phyloP scores from a whole-genome alignment of 2,113 vertebrate genomes.

The Dendropsophus ebraccatus region DNA sequence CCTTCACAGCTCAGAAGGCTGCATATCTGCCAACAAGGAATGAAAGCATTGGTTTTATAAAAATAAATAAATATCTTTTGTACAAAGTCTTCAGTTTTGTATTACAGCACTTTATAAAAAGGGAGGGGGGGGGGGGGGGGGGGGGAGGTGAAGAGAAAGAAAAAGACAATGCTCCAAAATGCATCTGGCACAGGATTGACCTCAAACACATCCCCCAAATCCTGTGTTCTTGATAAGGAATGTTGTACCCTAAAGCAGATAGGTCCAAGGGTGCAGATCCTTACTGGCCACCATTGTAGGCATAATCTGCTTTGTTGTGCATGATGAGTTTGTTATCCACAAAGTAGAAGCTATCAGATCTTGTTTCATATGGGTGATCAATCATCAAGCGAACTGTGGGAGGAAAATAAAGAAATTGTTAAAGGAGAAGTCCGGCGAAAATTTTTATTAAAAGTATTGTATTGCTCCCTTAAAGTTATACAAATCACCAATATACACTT shows the following conservation, averaged over 20 bases:
- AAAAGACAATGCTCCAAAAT: background rate
- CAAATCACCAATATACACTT: too few species aligned
- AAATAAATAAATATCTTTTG: conserved; percentile 38
- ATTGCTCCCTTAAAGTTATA: too few species aligned
- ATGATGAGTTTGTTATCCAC: conserved; percentile 98
- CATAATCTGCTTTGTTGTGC: conserved; percentile 99
- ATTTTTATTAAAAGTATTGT: too few species aligned
- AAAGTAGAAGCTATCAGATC: conserved; percentile 99
- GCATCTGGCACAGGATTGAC: background rate
- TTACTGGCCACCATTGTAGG: conserved; percentile 95
- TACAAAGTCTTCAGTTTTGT: conserved; percentile 37
- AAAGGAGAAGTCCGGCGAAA: too few species aligned
- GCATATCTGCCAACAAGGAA: background rate
- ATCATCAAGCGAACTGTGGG: conserved; percentile 93
- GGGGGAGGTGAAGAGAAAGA: background rate
- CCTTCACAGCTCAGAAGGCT: background rate
- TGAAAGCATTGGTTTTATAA: background rate
- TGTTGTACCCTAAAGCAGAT: conserved; percentile 44
- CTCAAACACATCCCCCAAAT: conserved; percentile 11
- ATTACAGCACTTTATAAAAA: conserved; percentile 41
- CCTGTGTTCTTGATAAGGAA: conserved; percentile 62
- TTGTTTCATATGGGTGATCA: conserved; percentile 92
- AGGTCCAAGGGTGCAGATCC: conserved; percentile 59
- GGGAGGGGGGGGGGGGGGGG: too few species aligned
- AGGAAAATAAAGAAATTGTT: background rate